Percentiles rank a stretch among this genome's conserved stretches.
These are phyloP conservation scores for Tinamus major DNA, from an alignment of 2,797 vertebrate genomes.

Conservation along the genomic window DNA sequence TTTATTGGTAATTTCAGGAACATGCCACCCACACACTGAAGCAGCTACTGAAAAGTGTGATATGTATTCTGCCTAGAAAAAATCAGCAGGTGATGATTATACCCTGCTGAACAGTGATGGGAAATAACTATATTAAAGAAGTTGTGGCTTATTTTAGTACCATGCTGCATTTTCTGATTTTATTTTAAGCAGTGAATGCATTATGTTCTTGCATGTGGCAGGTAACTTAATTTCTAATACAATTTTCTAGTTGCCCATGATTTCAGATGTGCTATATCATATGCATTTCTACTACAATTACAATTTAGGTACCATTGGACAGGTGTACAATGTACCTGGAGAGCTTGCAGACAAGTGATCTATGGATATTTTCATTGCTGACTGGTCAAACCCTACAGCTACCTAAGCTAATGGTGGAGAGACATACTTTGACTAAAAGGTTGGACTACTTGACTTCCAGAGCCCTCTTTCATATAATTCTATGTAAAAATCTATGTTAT, in stretches of 20 bases:
- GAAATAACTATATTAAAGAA: constrained; percentile 52
- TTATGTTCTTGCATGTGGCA: not conserved
- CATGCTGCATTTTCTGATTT: not conserved
- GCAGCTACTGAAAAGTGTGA: constrained; percentile 52
- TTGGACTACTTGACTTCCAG: not conserved
- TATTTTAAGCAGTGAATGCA: not conserved
- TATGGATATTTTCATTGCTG: not conserved
- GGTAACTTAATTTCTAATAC: not conserved
- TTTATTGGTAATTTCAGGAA: constrained; percentile 61
- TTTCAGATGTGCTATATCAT: not conserved
- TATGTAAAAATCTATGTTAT: not conserved
- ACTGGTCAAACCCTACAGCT: not conserved
- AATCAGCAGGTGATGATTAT: constrained; percentile 71
- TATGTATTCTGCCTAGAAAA: constrained; percentile 47
- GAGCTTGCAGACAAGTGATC: not conserved
- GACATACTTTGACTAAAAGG: not conserved
- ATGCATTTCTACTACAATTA: not conserved
- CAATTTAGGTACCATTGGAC: not conserved
- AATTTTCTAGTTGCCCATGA: not conserved
- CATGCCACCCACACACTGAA: constrained; percentile 26
- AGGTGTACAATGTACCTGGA: not conserved
- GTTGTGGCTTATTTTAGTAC: constrained; percentile 13
- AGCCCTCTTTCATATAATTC: not conserved
- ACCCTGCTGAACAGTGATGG: constrained; percentile 37
- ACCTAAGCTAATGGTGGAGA: not conserved